Evolutionary conservation across 2,113 vertebrate genomes (phyloP), one percentile per base, ranked within the genome.

Genomic region (Ailurus styani): DNA sequence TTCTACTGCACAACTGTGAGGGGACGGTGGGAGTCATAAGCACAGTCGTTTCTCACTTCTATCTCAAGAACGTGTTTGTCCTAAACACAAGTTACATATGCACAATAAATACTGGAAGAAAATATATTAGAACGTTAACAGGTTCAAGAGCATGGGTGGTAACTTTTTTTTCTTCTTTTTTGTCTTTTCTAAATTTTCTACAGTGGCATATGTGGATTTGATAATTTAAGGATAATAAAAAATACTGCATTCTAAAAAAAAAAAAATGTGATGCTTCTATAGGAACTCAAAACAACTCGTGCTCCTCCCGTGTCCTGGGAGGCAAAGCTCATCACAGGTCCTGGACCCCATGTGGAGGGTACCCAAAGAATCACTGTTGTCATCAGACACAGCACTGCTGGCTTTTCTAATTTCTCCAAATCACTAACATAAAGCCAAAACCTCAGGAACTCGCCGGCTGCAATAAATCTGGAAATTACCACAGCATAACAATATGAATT

Each of bases 401-500:
- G 92, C 55, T 91, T 81, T 95, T 91, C 81, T 70, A 95, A 93
- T 87, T 97, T 96, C 96, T 98, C 98, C 97, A 98, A 98, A 98
- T 98, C 97, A 98, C 98, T 97, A 91, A 95, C 97, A 98, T 97
- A 97, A 98, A 97, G 98, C 97, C 98, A 97, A 98, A 96, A 97
- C 95, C 75, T 96, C 93, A 98, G 97, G 90, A 97, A 78, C 85
- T 84, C 93, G 60, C 95, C 50, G 96, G 84, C 84, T 92, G 57
- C 72, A 70, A 91, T 66, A 95, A 88, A 96, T 97, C 90, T 98
- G 97, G 90, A 97, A 98, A 97, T 95, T 70, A 96, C 95, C 96
- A 94, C 87, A 82, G 84, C 55, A 82, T 96, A 98, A 98, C 98
- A 99, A 98, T 99, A 98, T 90, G 98, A 98, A 98, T 98, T 98